A percentile compares a stretch with the other conserved stretches of the same genome.
Evolutionary conservation across 2,113 vertebrate genomes (phyloP).

Genomic region (Raja brachyura): DNA sequence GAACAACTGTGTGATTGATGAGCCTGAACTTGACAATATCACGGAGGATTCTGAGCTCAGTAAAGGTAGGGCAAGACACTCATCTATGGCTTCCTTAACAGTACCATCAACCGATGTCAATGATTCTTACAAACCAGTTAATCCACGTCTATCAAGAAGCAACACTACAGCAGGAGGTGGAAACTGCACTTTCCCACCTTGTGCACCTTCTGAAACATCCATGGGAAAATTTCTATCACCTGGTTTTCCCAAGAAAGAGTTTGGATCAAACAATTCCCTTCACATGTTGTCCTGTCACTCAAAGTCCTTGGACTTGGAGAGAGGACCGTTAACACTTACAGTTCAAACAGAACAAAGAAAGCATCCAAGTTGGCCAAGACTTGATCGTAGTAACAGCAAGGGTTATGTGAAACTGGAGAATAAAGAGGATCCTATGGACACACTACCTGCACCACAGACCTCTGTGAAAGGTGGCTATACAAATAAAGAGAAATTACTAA

Average conservation of each 20-base stretch:
- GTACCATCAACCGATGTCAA: conserved; percentile 65
- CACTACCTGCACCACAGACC: conserved; percentile 60
- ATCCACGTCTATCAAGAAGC: conserved; percentile 62
- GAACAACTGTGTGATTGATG: conserved; percentile 98
- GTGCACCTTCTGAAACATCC: conserved; percentile 61
- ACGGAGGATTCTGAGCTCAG: conserved; percentile 72
- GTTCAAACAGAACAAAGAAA: conserved; percentile 86
- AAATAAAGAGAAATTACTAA: conserved; percentile 93
- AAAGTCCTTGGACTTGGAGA: conserved; percentile 90
- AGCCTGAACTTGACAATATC: conserved; percentile 86
- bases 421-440: conserved; percentile 85
- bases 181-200: conserved; percentile 46
- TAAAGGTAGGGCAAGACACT: conserved; percentile 57
- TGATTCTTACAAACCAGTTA: conserved; percentile 64
- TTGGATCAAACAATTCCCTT: conserved; percentile 87
- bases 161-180: conserved; percentile 62
- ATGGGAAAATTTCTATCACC: conserved; percentile 82
- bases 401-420: conserved; percentile 89
- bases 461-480: conserved; percentile 75
- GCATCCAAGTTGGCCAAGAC: conserved; percentile 91
- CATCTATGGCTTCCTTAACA: conserved; percentile 76
- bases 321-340: conserved; percentile 68
- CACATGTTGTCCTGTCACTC: conserved; percentile 86
- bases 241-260: conserved; percentile 77
- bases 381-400: conserved; percentile 90